Base-by-base conservation (phyloP, 2,888 invertebrate species). In the Beris morrisii region DNA sequence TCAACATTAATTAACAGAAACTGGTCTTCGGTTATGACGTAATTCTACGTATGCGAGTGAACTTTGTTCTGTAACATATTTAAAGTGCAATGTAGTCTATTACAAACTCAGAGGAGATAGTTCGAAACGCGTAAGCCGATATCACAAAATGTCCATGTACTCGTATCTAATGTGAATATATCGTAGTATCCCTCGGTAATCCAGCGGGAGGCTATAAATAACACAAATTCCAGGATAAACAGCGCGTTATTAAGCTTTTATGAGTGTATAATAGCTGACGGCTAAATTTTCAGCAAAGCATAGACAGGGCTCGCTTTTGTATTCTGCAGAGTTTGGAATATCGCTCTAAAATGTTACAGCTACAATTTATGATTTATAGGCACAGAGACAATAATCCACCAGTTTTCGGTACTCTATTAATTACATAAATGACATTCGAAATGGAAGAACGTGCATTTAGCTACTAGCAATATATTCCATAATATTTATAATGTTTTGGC, bases 181-280 rank as follows among this genome's bases (percentile, higher is more conserved):
- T 50, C 12, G 52, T 3, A 50, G 52, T 61, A 61, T 61, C 61
- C 61, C 43, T 50, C 61, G 52, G 64, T 64, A 64, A 54, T 64
- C 64, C 64, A 54, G 64, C 44, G 64, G 64, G 64, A 64, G 64
- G 53, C 64, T 50, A 64, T 64, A 64, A 64, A 64, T 64, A 64
- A 64, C 64, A 54, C 64, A 64, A 64, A 64, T 64, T 64, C 64
- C 52, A 43, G 64, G 64, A 64, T 64, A 64, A 64, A 64, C 64
- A 64, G 64, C 64, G 64, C 64, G 54, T 64, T 64, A 64, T 64
- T 64, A 64, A 64, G 64, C 64, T 64, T 64, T 64, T 64, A 64
- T 54, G 64, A 64, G 64, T 64, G 64, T 54, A 46, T 54, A 54
- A 64, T 64, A 64, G 64, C 64, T 64, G 9, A 11, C n/a, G 64